Base-by-base conservation (phyloP, 2,113 vertebrate species). In the Ifrita kowaldi region DNA sequence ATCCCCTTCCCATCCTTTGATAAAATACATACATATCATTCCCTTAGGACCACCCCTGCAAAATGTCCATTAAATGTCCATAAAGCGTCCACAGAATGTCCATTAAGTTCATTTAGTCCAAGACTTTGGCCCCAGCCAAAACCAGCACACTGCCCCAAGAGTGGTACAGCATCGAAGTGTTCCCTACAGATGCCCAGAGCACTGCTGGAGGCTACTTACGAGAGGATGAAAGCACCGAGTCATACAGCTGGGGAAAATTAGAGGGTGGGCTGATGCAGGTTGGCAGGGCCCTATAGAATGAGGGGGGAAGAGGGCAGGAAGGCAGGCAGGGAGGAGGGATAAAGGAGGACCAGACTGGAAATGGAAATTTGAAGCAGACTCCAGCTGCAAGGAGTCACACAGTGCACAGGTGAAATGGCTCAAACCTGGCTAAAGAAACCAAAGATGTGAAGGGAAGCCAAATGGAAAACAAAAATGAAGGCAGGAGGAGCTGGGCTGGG, bases 331-430 rank as follows among this genome's bases (percentile, higher is more conserved):
- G 35, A 67, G 4, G 11, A 75, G 27, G 44, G 21, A 39, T 18
- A 30, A 55, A 44, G 60, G 13, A 53, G 33, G n/a, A 50, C 2
- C 26, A 68, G 67, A 28, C 7, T 0, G 1, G n/a, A 84, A 41
- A 11, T n/a, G 23, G 4, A 27, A 23, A 2, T n/a, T n/a, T n/a
- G 32, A 69, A 67, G 41, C 10, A 16, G 24, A 33, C 14, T 65
- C 11, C 77, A 74, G 59, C 68, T 73, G 50, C 37, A 50, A 44
- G 41, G 37, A 84, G 14, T n/a, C 75, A 63, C 19, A 22, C 15
- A 2, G 1, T 9, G 16, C 27, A 33, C 1, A 0, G 33, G 52
- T 52, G 83, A 49, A 69, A 84, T 0, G 0, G n/a, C 71, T 70
- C 69, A 75, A 82, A 67, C 6, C 32, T 1, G 1, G 26, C 27